Conservation (phyloP, 2,113 vertebrate genomes). For the Sturnira hondurensis region DNA sequence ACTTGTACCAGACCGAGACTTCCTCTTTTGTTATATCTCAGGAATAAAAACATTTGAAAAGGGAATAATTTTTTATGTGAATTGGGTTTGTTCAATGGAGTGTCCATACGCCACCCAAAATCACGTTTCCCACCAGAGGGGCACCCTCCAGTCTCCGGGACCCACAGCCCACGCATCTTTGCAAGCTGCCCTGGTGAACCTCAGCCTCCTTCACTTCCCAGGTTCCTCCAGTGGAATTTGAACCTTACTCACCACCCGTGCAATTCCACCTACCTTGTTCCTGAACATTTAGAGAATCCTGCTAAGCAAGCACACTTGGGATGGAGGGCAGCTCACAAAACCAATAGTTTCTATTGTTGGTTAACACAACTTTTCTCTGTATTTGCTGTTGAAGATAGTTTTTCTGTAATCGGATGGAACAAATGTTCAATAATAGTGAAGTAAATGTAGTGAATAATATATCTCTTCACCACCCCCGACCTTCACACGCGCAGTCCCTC, state of each 20-base stretch:
- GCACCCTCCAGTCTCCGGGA: neutral
- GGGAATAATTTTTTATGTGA: neutral
- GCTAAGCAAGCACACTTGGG: neutral
- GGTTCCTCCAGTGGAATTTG: fast-evolving
- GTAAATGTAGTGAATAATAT: neutral
- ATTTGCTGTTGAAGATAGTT: neutral
- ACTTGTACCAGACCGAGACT: neutral
- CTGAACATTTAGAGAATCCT: neutral
- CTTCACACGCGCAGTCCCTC: neutral
- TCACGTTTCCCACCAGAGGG: neutral
- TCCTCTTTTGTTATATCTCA: neutral
- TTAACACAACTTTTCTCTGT: neutral
- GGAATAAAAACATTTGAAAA: neutral
- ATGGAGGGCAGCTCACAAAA: neutral
- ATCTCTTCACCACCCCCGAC: neutral
- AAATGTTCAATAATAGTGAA: neutral
- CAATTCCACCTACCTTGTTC: neutral
- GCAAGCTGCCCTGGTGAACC: neutral
- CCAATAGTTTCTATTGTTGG: neutral
- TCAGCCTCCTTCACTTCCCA: neutral
- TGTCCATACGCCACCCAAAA: fast-evolving
- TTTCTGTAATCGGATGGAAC: neutral
- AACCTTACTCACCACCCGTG: neutral
- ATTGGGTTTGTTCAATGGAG: neutral
- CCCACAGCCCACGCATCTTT: neutral